These are phyloP conservation scores for Zygogramma bicolorata DNA, from an alignment of 2,888 invertebrate genomes.

Conservation along the genomic window DNA sequence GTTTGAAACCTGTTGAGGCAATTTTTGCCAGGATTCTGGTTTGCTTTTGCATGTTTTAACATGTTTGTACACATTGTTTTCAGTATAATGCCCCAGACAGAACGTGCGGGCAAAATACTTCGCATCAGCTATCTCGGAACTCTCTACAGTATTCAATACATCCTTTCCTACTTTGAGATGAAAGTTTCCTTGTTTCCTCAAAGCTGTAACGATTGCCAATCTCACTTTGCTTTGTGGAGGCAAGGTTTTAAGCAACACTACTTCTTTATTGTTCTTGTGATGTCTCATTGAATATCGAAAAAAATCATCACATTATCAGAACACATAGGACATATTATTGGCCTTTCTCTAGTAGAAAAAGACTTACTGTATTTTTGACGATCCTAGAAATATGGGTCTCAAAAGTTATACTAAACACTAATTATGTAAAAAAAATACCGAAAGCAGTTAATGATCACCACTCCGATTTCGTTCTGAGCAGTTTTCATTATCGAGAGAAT, in stretches of 20 bases:
- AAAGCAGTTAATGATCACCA: too few relatives aligned
- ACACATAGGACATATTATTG: slow-evolving; percentile 42
- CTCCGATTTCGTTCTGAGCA: too few relatives aligned
- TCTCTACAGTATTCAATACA: not conserved
- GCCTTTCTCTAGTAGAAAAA: not conserved
- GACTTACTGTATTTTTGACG: not conserved
- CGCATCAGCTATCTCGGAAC: slow-evolving; percentile 25
- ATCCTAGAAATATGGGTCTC: too few relatives aligned
- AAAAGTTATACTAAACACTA: too few relatives aligned
- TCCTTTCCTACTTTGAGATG: not conserved
- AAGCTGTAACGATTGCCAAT: not conserved
- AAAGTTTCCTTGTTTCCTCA: not conserved
- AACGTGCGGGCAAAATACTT: slow-evolving; percentile 29
- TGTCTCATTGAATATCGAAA: slow-evolving; percentile 32
- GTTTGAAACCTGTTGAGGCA: slow-evolving; percentile 38
- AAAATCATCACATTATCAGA: slow-evolving; percentile 27
- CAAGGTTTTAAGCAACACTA: not conserved
- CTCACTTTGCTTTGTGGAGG: not conserved
- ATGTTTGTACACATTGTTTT: slow-evolving; percentile 37
- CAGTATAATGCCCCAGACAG: slow-evolving; percentile 41
- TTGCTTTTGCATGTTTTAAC: slow-evolving; percentile 39
- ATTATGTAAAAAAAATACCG: too few relatives aligned
- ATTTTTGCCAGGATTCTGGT: slow-evolving; percentile 31
- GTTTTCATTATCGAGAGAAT: too few relatives aligned
- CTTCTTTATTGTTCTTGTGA: not conserved